phyloP scores from a whole-genome alignment of 1,140 invertebrate genomes.

The Eurosta solidaginis region DNA sequence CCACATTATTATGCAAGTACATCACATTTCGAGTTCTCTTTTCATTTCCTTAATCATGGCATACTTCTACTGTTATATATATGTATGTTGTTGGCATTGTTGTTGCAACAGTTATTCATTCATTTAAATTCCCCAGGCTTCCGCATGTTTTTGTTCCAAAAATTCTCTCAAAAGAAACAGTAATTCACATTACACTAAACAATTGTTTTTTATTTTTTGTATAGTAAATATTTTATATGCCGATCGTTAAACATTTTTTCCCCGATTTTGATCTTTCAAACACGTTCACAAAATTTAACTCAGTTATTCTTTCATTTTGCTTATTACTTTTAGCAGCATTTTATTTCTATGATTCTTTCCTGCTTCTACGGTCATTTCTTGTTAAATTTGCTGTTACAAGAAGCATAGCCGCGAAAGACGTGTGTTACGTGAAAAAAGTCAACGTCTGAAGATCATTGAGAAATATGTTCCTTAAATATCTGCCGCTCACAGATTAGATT shows the following conservation, averaged over 20 bases:
- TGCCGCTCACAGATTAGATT: too few relatives aligned
- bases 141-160: background rate
- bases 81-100: background rate
- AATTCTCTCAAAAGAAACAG: background rate
- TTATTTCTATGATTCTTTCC: constrained; percentile 25
- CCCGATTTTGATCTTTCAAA: background rate
- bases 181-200: constrained; percentile 22
- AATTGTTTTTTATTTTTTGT: too few relatives aligned
- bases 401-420: too few relatives aligned
- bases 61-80: background rate
- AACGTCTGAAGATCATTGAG: too few relatives aligned
- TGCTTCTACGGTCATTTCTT: constrained; percentile 17
- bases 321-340: constrained; percentile 11
- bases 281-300: background rate
- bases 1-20: background rate
- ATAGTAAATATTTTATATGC: constrained; percentile 12
- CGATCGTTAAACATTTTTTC: constrained; percentile 8
- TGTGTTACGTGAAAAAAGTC: too few relatives aligned
- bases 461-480: too few relatives aligned
- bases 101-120: background rate
- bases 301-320: background rate
- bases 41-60: background rate
- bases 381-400: background rate
- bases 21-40: constrained; percentile 1
- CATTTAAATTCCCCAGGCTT: constrained; percentile 12